Base-by-base conservation (phyloP, 2,113 vertebrate species). In the Muntiacus reevesi region DNA sequence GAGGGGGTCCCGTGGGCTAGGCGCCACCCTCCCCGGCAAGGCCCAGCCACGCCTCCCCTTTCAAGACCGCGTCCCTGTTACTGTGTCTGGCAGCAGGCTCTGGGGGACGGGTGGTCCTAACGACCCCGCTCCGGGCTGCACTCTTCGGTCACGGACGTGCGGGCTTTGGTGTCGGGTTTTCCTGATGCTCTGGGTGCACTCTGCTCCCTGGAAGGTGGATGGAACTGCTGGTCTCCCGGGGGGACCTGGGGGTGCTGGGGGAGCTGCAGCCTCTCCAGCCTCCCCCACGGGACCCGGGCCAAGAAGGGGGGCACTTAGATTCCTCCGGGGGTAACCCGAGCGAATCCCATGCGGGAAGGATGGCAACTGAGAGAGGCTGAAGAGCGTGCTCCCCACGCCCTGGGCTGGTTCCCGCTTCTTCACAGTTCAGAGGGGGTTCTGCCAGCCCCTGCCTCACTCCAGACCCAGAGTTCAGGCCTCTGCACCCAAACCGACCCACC, bases 141-240 rank as follows among this genome's bases (percentile, higher is more conserved):
- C 47, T 64, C 78, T 50, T 45, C 4, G 28, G 40, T 11, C 9
- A 17, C 0, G 5, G 15, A 10, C 0, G 1, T 0, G 30, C 1
- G 1, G 2, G 0, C 45, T 67, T 28, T 28, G 14, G 40, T 55
- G 13, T 14, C 7, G 45, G 25, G 33, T 36, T 7, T 54, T 36
- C 25, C n/a, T 30, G 74, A 17, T 2, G 10, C 55, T 19, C 19
- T 23, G 45, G 36, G 57, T 43, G 2, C 16, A 16, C 52, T 0
- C 0, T 33, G 52, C 55, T 60, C 55, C 74, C 85, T 60, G 33
- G 54, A 74, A 47, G 47, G 21, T 84, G 59, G 8, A 10, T 23
- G 62, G 30, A n/a, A 9, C 6, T 52, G 79, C 43, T 54, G 76
- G 33, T 15, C 89, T 67, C 17, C 12, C 1, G 43, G 43, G 55